Conservation (phyloP, 2,113 vertebrate species). For the Phodopus roborovskii region DNA sequence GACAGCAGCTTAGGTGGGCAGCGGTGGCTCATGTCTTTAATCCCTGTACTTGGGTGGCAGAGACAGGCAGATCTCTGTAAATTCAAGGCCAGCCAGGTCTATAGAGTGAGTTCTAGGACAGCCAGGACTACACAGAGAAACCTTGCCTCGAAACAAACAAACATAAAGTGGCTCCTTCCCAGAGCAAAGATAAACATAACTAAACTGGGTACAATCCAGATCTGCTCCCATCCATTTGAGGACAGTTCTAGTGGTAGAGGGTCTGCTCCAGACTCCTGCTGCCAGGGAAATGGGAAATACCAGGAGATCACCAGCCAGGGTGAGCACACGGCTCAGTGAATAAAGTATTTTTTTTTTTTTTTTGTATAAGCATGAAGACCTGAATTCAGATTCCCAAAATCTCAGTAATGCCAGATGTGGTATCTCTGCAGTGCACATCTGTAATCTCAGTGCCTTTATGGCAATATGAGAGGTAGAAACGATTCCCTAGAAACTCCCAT, state of each 20-base stretch:
- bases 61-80: too few relatives aligned
- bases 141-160: background rate
- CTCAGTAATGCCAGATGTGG: background rate
- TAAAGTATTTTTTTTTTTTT: background rate
- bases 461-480: background rate
- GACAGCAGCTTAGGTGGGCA: background rate
- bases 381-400: background rate
- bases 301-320: background rate
- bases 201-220: background rate
- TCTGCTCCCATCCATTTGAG: background rate
- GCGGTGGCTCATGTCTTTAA: too few relatives aligned
- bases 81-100: too few relatives aligned
- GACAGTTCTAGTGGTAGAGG: background rate
- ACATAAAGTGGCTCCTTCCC: background rate
- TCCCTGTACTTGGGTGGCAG: too few relatives aligned
- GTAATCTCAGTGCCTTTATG: background rate
- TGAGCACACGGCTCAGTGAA: background rate
- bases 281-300: slow-evolving; percentile 1
- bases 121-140: background rate
- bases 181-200: slow-evolving; percentile 21
- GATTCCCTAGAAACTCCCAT: background rate
- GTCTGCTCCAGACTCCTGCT: background rate
- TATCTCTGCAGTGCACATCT: background rate
- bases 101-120: too few relatives aligned
- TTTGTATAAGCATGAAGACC: background rate